Evolutionary conservation across 2,888 invertebrate species (phyloP).

Genomic region (Halocaridina rubra): DNA sequence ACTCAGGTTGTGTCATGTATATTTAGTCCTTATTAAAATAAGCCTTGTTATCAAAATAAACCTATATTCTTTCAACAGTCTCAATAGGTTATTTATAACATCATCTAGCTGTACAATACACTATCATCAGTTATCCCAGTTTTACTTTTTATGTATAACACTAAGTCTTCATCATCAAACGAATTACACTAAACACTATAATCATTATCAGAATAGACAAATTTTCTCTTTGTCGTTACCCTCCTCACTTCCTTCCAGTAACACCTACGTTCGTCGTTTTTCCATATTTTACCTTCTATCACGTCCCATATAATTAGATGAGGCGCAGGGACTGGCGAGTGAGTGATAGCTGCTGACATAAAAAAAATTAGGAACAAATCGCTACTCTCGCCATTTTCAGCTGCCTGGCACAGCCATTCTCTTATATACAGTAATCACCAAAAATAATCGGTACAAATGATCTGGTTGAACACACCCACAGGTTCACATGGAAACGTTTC

Average conservation of each 20-base stretch:
- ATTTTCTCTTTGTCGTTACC: constrained; percentile 13
- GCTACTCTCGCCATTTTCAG: constrained; percentile 44
- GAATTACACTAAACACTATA: constrained; percentile 41
- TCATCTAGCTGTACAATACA: constrained; percentile 61
- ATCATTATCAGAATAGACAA: constrained; percentile 51
- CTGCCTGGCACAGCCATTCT: constrained; percentile 46
- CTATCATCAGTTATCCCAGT: constrained; percentile 51
- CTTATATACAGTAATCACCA: too few relatives aligned
- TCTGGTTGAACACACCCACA: too few relatives aligned
- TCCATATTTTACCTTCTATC: background rate
- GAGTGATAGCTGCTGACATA: background rate
- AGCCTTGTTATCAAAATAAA: constrained; percentile 61
- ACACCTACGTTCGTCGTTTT: background rate
- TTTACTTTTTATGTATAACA: constrained; percentile 43
- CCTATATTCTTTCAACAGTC: constrained; percentile 61
- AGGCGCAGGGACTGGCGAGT: constrained; percentile 14
- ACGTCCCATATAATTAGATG: background rate
- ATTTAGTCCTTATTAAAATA: constrained; percentile 58
- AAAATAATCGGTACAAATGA: too few relatives aligned
- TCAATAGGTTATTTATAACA: constrained; percentile 61
- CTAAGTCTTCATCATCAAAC: constrained; percentile 41
- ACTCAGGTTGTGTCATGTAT: constrained; percentile 54
- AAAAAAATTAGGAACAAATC: constrained; percentile 49
- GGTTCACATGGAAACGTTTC: too few relatives aligned
- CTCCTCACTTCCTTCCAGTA: constrained; percentile 10